Evolutionary conservation across 2,113 vertebrate genomes (phyloP).

Genomic region (Corythornis vintsioides): DNA sequence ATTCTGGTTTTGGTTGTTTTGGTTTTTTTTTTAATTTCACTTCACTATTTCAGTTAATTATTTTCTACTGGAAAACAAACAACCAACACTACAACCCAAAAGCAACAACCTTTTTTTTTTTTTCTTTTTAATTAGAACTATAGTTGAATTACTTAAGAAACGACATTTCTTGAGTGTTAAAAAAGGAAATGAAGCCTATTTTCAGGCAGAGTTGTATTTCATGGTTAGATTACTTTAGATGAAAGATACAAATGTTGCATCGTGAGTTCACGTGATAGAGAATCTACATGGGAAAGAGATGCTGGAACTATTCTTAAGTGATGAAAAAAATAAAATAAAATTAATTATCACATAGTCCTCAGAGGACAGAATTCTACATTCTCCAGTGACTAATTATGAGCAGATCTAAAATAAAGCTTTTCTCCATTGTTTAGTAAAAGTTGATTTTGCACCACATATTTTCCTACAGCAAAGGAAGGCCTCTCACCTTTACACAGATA

Average conservation of each 20-base stretch:
- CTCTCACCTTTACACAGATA: not conserved
- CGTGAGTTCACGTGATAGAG: not conserved
- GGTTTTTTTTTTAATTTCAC: not conserved
- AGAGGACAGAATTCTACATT: not conserved
- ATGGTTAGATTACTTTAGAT: not conserved
- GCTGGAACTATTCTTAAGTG: not conserved
- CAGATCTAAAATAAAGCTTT: not conserved
- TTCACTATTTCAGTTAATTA: not conserved
- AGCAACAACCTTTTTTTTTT: not conserved
- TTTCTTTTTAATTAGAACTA: not conserved
- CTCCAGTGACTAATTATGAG: not conserved
- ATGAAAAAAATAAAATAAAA: not conserved
- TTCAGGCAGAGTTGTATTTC: not conserved
- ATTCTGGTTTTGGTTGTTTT: not conserved
- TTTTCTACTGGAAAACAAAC: not conserved
- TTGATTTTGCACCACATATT: not conserved
- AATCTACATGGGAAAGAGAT: not conserved
- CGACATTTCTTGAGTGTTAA: not conserved
- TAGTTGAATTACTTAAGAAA: not conserved
- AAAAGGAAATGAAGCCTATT: not conserved
- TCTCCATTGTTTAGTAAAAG: not conserved
- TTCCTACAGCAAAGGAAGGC: not conserved
- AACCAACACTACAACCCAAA: too few species aligned
- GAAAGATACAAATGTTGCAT: not conserved
- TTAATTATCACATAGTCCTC: not conserved